Evolutionary conservation across 37 sponge, comb jelly and placozoan genomes (phyloP).

Genomic region (Bolinopsis microptera): DNA sequence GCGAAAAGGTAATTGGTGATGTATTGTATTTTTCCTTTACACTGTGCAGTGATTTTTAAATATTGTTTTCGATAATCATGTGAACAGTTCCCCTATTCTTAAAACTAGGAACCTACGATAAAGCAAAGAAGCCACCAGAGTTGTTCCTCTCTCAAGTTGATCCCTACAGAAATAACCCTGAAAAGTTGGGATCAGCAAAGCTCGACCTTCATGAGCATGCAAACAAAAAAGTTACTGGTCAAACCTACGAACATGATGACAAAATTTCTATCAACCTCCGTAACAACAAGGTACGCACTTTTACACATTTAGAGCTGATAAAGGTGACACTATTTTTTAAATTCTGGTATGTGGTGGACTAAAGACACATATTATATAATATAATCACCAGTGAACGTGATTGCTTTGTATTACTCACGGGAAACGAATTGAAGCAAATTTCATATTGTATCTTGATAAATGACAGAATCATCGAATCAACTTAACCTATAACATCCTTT

Average conservation of each 20-base stretch:
- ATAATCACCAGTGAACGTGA: no score
- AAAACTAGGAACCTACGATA: neutral
- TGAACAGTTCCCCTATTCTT: no score
- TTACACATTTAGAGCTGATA: neutral
- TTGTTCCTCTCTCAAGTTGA: neutral
- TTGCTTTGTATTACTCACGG: no score
- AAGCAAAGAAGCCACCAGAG: conserved; percentile 46
- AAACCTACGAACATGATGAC: conserved; percentile 15
- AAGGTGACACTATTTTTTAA: no score
- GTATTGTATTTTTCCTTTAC: neutral
- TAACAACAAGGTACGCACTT: conserved; percentile 51
- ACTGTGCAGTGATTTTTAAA: neutral
- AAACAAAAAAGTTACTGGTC: neutral
- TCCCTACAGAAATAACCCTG: neutral
- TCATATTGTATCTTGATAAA: no score
- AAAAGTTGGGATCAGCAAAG: conserved; percentile 23
- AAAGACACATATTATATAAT: no score
- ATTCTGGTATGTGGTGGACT: no score
- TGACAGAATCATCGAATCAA: no score
- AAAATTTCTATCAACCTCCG: conserved; percentile 6
- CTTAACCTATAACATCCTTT: no score
- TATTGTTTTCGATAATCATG: neutral
- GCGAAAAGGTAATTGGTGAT: neutral
- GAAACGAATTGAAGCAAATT: no score
- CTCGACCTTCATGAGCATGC: conserved; percentile 37